Percentiles rank a stretch among this genome's conserved stretches.
phyloP scores from a whole-genome alignment of 2,888 invertebrate species.

The Escarpia spicata region DNA sequence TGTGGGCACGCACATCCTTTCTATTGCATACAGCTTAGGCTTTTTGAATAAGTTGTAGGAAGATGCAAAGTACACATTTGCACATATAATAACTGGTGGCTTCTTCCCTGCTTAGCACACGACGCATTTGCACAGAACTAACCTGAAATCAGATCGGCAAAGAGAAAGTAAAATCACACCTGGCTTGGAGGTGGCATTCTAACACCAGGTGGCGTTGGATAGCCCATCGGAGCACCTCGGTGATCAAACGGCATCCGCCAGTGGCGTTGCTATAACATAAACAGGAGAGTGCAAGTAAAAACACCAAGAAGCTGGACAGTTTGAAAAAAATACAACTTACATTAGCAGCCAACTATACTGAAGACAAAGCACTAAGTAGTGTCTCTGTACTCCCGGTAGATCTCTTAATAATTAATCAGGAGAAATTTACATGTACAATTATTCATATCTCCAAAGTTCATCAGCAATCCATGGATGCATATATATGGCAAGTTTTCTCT shows the following conservation, averaged over 20 bases:
- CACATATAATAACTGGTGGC: neutral
- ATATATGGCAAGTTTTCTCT: neutral
- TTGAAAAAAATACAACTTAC: neutral
- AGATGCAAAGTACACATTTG: neutral
- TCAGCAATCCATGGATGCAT: neutral
- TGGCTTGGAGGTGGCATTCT: neutral
- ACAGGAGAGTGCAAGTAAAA: neutral
- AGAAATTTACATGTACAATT: neutral
- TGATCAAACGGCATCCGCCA: conserved; percentile 29
- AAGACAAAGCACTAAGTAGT: neutral
- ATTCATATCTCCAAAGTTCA: neutral
- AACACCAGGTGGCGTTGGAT: conserved; percentile 20
- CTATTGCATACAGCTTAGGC: neutral
- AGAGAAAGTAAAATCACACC: neutral
- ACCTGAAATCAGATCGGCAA: neutral
- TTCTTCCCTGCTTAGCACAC: neutral
- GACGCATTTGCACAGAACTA: conserved; percentile 14
- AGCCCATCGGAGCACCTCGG: conserved; percentile 26
- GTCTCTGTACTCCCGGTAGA: neutral
- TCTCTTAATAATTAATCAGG: neutral
- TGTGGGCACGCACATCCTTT: neutral
- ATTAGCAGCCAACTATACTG: neutral
- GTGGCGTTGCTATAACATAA: neutral
- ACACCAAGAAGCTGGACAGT: neutral
- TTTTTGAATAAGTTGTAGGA: neutral